Evolutionary conservation across 1,140 invertebrate genomes (phyloP).

Genomic region (Drosophila mayri): DNA sequence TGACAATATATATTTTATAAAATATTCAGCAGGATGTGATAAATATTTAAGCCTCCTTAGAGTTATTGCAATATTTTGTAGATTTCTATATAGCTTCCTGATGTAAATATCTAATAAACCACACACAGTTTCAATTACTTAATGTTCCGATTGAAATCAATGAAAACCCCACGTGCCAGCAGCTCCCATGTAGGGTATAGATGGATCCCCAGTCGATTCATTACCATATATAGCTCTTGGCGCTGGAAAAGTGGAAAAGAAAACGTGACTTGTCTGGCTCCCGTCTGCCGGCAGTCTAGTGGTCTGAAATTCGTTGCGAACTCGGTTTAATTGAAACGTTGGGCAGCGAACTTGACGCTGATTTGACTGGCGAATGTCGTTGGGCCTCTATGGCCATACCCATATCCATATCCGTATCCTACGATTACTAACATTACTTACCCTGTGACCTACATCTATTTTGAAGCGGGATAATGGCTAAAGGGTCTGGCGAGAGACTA

Average conservation of each 20-base stretch:
- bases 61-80: not conserved
- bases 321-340: constrained; percentile 60
- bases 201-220: constrained; percentile 13
- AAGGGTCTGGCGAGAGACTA: constrained; percentile 9
- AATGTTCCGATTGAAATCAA: not conserved
- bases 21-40: not conserved
- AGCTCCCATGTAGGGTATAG: constrained; percentile 31
- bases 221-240: constrained; percentile 52
- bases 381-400: constrained; percentile 10
- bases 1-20: too few species aligned
- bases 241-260: constrained; percentile 37
- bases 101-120: not conserved
- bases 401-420: constrained; percentile 22
- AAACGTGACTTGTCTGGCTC: constrained; percentile 64
- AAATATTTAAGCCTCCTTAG: too few species aligned
- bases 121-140: not conserved
- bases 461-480: constrained; percentile 2
- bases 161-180: constrained; percentile 1
- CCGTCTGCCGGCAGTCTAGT: constrained; percentile 51
- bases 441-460: constrained; percentile 45
- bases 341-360: constrained; percentile 56
- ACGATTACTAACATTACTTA: constrained; percentile 37
- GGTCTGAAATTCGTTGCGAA: constrained; percentile 40
- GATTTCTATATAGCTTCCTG: too few species aligned
- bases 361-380: constrained; percentile 57